These are phyloP conservation scores for Dicyrtomina minuta DNA, from an alignment of 2,888 invertebrate genomes.

Conservation along the genomic window DNA sequence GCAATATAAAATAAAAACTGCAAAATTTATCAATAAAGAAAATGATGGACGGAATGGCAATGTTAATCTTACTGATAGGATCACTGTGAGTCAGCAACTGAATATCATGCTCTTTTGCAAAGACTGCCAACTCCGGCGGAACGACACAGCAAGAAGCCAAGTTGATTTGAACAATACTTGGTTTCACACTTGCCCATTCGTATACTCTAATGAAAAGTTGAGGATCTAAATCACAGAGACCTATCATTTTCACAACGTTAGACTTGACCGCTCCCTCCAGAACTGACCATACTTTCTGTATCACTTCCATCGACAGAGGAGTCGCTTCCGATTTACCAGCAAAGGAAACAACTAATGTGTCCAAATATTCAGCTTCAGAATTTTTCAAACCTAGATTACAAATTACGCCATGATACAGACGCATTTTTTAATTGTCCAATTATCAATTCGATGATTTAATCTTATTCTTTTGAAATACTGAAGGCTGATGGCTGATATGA, in stretches of 20 bases:
- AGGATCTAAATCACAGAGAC: conserved; percentile 87
- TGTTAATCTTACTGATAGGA: conserved; percentile 73
- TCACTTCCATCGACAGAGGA: conserved; percentile 61
- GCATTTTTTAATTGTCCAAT: background rate
- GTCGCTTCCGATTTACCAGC: conserved; percentile 54
- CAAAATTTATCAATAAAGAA: background rate
- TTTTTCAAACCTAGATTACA: conserved; percentile 37
- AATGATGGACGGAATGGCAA: background rate
- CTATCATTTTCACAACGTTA: conserved; percentile 72
- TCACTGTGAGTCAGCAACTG: conserved; percentile 95
- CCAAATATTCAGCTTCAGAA: conserved; percentile 61
- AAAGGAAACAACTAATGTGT: conserved; percentile 80
- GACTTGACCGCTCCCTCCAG: conserved; percentile 70
- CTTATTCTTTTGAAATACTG: too few relatives aligned
- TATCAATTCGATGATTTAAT: too few relatives aligned
- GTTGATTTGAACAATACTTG: conserved; percentile 89
- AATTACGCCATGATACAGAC: background rate
- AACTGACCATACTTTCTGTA: conserved; percentile 75
- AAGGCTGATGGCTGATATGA: too few relatives aligned
- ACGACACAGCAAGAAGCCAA: conserved; percentile 91
- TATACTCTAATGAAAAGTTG: conserved; percentile 73
- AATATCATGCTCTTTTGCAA: conserved; percentile 86
- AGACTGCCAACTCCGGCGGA: conserved; percentile 83
- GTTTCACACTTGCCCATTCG: conserved; percentile 75
- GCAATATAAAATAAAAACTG: background rate